Base-by-base conservation (phyloP, 2,888 invertebrate genomes). In the Notodonta ziczac region DNA sequence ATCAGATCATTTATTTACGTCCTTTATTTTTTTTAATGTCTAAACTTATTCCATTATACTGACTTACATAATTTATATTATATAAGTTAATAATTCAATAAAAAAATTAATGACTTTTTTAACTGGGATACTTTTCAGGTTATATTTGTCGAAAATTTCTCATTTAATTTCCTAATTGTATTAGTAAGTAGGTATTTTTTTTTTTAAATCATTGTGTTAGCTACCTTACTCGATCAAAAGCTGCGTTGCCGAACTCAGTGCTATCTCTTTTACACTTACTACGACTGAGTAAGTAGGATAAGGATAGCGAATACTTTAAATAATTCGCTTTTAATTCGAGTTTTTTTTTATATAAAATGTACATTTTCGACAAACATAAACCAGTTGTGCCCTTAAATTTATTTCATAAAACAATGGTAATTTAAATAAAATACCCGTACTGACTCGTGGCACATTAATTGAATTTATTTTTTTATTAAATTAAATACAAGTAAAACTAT, bases 391-490 rank as follows among this genome's bases (percentile, higher is more conserved):
- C 71, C 70, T 62, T 67, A 52, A 63, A 70, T 73, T 61, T 72
- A 73, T 72, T 64, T 71, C 69, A 70, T 70, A 65, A 77, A 73
- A 54, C 54, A 73, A 73, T 80, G 76, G 81, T 82, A 78, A 79
- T 83, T 81, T 80, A 80, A 77, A 78, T 80, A 78, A 79, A 80
- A 87, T 90, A 92, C 91, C 91, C 91, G 92, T 91, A 91, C 89
- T 84, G 66, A 77, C 67, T 86, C 85, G 90, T 91, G 91, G 89
- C 90, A 91, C 90, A 82, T 82, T 79, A 76, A 78, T 79, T 79
- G 77, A 82, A 80, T 79, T 77, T 73, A 73, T 76, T 74, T 70
- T 77, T 76, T 76, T 69, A 77, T 77, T 72, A 75, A 72, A 76
- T 75, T 72, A 73, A 74, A 74, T 70, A 71, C 24, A 24, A 24